Conservation (phyloP, 1,140 invertebrate species). For the Plutomurus gul region DNA sequence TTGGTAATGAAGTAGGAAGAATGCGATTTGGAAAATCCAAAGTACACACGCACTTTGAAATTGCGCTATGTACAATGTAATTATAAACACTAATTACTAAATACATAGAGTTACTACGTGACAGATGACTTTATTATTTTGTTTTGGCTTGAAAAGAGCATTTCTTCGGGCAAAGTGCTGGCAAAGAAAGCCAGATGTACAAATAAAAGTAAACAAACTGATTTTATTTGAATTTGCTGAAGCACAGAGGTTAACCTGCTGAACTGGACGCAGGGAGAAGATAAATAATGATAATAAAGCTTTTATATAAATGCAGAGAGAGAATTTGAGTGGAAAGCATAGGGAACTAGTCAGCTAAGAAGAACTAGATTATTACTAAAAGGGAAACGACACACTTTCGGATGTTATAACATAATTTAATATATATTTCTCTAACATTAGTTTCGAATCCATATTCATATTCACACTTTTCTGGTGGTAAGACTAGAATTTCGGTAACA, state of each 20-base stretch:
- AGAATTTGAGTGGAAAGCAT: not conserved
- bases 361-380: not conserved
- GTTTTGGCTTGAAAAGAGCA: too few relatives aligned
- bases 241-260: not conserved
- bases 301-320: not conserved
- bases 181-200: not conserved
- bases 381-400: slow-evolving; percentile 2
- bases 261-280: not conserved
- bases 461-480: not conserved
- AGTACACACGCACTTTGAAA: too few relatives aligned
- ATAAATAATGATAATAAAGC: slow-evolving; percentile 29
- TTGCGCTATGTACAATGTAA: too few relatives aligned
- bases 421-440: slow-evolving; percentile 11
- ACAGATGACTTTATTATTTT: too few relatives aligned
- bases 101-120: too few relatives aligned
- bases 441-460: slow-evolving; percentile 23
- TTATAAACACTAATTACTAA: too few relatives aligned
- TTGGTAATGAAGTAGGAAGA: too few relatives aligned
- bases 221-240: not conserved
- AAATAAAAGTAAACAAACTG: not conserved
- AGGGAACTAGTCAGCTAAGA: not conserved
- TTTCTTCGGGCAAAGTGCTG: too few relatives aligned
- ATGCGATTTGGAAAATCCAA: too few relatives aligned
- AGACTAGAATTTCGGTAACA: not conserved
- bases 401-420: slow-evolving; percentile 20